Evolutionary conservation across 2,113 vertebrate species (phyloP).

Genomic region (Donacobius atricapilla): DNA sequence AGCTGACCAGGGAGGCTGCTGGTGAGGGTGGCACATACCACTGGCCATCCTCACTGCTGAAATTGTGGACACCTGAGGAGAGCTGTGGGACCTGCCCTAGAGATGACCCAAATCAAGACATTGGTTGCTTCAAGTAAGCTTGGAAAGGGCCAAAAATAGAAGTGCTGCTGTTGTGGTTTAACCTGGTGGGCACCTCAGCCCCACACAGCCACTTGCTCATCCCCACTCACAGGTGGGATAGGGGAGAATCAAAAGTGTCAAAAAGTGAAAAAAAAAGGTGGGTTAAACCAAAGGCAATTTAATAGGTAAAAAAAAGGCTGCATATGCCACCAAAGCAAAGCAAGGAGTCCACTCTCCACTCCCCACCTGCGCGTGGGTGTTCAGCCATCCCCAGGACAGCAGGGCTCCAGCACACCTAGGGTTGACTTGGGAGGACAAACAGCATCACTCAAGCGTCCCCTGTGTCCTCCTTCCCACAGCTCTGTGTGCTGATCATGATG

Average conservation of each 20-base stretch:
- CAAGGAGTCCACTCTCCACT: background rate
- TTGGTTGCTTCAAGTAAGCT: background rate
- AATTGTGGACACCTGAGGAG: background rate
- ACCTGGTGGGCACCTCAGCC: background rate
- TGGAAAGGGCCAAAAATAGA: background rate
- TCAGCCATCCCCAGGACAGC: background rate
- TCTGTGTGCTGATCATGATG: background rate
- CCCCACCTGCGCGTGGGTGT: background rate
- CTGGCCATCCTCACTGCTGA: background rate
- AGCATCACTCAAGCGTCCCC: fast-evolving
- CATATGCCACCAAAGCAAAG: background rate
- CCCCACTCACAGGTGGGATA: background rate
- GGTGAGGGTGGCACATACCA: background rate
- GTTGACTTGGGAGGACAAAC: background rate
- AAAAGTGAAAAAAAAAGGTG: background rate
- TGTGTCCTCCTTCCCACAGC: background rate
- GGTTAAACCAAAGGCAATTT: background rate
- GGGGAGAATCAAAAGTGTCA: background rate
- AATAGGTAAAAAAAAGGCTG: background rate
- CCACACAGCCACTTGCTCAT: background rate
- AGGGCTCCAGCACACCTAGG: fast-evolving
- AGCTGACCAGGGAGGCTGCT: background rate
- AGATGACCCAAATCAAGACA: background rate
- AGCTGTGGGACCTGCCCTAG: background rate
- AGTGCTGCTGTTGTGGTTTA: background rate